A percentile compares a stretch with the other conserved stretches of the same genome.
Conservation (phyloP, 2,888 invertebrate species). For the Strigamia crassipes region DNA sequence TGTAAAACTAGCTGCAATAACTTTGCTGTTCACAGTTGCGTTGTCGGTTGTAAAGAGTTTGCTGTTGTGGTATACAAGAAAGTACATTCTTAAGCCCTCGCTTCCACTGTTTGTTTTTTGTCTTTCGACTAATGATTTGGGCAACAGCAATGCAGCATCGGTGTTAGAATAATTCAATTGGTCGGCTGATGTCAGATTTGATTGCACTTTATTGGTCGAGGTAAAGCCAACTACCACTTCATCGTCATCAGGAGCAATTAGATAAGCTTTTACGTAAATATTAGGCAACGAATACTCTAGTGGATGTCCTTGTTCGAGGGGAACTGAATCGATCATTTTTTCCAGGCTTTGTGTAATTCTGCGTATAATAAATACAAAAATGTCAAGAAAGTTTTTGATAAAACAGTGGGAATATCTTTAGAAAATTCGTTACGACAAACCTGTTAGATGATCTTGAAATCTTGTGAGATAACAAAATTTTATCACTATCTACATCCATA, state of each 20-base stretch:
- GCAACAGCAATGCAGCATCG: slow-evolving; percentile 36
- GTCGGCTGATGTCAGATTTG: background rate
- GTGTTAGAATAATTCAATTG: background rate
- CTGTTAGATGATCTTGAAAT: background rate
- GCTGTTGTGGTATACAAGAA: background rate
- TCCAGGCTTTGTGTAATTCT: slow-evolving; percentile 18
- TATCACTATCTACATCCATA: background rate
- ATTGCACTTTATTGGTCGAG: background rate
- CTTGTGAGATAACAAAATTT: background rate
- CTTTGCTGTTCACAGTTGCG: background rate
- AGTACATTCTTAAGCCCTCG: background rate
- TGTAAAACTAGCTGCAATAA: background rate
- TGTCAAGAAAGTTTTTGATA: background rate
- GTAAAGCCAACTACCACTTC: background rate
- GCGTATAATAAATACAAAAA: background rate
- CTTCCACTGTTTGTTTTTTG: background rate
- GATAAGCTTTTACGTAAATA: background rate
- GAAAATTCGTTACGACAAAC: background rate
- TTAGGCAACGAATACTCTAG: background rate
- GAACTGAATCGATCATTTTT: background rate
- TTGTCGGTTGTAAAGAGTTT: background rate
- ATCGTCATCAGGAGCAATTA: background rate
- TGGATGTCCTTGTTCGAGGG: background rate
- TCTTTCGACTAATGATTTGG: background rate
- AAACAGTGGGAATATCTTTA: background rate